These are phyloP conservation scores for Cisticola juncidis DNA, from an alignment of 2,113 vertebrate genomes.

Conservation along the genomic window DNA sequence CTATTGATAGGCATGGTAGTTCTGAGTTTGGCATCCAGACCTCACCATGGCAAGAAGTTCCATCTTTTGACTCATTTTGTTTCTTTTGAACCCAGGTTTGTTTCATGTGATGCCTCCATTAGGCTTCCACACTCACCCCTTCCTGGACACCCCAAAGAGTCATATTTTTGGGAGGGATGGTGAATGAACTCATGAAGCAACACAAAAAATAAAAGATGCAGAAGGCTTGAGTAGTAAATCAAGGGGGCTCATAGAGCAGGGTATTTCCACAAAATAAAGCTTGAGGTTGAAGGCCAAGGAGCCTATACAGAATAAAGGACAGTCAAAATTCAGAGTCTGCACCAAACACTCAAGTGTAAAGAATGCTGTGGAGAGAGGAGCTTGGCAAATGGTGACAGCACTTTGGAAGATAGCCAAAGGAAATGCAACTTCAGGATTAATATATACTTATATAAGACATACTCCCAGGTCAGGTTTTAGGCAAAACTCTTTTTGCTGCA, in stretches of 20 bases:
- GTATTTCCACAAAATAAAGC: neutral
- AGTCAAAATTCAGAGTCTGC: neutral
- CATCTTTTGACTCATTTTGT: neutral
- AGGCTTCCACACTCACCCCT: neutral
- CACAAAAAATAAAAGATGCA: neutral
- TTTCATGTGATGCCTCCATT: neutral
- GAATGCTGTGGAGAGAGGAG: neutral
- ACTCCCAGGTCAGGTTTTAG: constrained; percentile 21
- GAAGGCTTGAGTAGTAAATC: neutral
- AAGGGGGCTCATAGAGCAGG: accelerated
- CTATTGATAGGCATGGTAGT: neutral
- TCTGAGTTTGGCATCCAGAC: neutral
- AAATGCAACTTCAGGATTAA: neutral
- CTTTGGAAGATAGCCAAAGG: neutral
- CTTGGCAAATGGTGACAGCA: neutral
- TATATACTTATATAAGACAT: constrained; percentile 15
- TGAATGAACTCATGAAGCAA: neutral
- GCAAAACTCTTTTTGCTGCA: constrained; percentile 53
- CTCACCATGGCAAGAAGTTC: accelerated
- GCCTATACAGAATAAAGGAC: neutral
- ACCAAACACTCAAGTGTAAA: neutral
- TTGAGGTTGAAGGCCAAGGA: neutral
- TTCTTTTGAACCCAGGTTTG: neutral
- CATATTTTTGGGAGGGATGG: neutral
- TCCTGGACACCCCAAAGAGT: neutral